These are phyloP conservation scores for Notolabrus celidotus DNA, from an alignment of 2,797 vertebrate species.

Conservation along the genomic window DNA sequence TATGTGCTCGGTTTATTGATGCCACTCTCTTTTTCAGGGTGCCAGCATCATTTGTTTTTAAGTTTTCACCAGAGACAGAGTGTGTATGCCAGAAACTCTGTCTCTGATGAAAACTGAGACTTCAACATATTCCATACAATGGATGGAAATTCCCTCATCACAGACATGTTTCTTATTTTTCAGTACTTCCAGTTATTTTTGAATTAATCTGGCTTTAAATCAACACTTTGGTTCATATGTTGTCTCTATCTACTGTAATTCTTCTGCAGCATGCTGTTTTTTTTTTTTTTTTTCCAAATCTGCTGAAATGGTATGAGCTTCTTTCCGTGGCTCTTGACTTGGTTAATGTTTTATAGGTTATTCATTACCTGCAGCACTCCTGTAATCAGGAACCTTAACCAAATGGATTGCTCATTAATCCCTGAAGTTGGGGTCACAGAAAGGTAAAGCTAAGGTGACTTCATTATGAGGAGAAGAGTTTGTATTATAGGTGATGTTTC, in stretches of 20 bases:
- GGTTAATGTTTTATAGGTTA: constrained; percentile 35
- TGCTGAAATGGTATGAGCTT: background rate
- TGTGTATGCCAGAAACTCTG: constrained; percentile 22
- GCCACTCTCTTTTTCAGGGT: background rate
- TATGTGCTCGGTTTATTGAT: constrained; percentile 45
- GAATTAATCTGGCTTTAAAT: background rate
- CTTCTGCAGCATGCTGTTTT: background rate
- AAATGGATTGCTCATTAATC: constrained; percentile 25
- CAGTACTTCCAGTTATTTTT: constrained; percentile 8
- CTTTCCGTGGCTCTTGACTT: background rate
- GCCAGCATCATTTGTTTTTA: constrained; percentile 12
- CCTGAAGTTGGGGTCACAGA: constrained; percentile 15
- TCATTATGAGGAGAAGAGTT: background rate
- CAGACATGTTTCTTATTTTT: constrained; percentile 8
- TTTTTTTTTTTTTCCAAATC: background rate
- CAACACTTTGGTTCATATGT: background rate
- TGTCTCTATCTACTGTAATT: constrained; percentile 2
- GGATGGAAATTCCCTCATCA: constrained; percentile 26
- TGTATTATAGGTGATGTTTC: constrained; percentile 4
- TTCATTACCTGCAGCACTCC: constrained; percentile 39
- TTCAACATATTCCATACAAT: constrained; percentile 12
- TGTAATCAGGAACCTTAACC: constrained; percentile 27
- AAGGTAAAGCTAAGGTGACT: constrained; percentile 8
- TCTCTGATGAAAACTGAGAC: constrained; percentile 13
- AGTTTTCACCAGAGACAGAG: constrained; percentile 27